Base-by-base conservation (phyloP, 2,113 vertebrate species). In the Microcebus lehilahytsara region DNA sequence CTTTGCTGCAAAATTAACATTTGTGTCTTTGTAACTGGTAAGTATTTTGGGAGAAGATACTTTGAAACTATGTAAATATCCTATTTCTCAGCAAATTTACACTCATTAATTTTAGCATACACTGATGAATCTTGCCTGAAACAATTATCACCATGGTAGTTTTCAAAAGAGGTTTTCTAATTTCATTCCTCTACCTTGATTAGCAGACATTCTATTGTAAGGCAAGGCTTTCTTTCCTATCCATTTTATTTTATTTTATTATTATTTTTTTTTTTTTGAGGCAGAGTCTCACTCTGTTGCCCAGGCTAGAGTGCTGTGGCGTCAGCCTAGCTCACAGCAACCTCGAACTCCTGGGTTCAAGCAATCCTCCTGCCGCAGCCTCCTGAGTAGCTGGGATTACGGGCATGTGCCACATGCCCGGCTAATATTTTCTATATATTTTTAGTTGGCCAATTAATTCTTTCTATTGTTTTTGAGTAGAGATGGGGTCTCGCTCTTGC, bases 51-150 rank as follows among this genome's bases (percentile, higher is more conserved):
- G 69, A 32, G 67, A 92, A 9, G 49, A 40, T 16, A 80, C 23
- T 49, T 32, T 88, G 64, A 86, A 5, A 81, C 32, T 81, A 89
- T 62, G 66, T 66, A 91, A 93, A 74, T 74, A 84, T 27, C 30
- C 37, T 67, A 19, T 69, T 88, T 88, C 85, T 88, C 37, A 88
- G 81, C 30, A 83, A 96, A 60, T 62, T 72, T 75, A 91, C n/a
- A 92, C 69, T 81, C n/a, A 72, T 32, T 85, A 77, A 84, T 71
- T 88, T 90, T 81, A 86, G 19, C 66, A 85, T 25, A 83, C 30
- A 81, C 23, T 72, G 40, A 77, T 84, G 71, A 72, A 27, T 94
- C 67, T 64, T 77, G 53, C 60, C 64, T 37, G 51, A 84, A 94
- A 89, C 49, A 92, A 62, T 37, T 37, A 56, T 56, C 53, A 85